phyloP scores from a whole-genome alignment of 2,797 vertebrate species.

The Esox lucius region DNA sequence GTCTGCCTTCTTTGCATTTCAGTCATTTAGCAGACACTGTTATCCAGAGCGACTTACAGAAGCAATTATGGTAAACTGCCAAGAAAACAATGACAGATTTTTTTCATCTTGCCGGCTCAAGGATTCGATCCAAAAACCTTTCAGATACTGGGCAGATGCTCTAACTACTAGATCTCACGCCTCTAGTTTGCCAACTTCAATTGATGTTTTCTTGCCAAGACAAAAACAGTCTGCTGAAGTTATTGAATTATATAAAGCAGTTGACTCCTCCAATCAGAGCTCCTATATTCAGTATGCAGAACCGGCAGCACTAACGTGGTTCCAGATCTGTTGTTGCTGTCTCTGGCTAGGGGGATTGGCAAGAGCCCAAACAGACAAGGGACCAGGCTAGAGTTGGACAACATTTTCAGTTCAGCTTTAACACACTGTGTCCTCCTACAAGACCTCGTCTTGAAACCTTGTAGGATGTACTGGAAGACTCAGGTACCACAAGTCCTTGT shows the following conservation, averaged over 20 bases:
- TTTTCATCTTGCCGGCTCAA: too few relatives aligned
- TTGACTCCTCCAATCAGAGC: background rate
- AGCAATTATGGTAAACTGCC: too few relatives aligned
- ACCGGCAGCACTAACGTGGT: background rate
- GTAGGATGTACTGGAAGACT: constrained; percentile 37
- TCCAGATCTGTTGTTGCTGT: too few relatives aligned
- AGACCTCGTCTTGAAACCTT: background rate
- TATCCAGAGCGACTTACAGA: too few relatives aligned
- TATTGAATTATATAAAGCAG: background rate
- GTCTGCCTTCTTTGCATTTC: background rate
- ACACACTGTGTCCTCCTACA: background rate
- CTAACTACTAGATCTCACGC: too few relatives aligned
- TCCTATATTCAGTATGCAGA: background rate
- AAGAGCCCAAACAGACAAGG: background rate
- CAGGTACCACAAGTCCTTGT: constrained; percentile 9
- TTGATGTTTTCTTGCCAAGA: background rate
- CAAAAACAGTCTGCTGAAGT: background rate
- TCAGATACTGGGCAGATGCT: too few relatives aligned
- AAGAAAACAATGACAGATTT: too few relatives aligned
- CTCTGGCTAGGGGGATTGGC: too few relatives aligned
- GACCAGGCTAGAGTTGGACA: background rate
- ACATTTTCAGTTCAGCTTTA: background rate
- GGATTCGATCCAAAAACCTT: too few relatives aligned
- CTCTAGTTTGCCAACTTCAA: background rate
- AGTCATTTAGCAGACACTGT: too few relatives aligned